Conservation (phyloP, 2,888 invertebrate species). For the Anthrax anthrax region DNA sequence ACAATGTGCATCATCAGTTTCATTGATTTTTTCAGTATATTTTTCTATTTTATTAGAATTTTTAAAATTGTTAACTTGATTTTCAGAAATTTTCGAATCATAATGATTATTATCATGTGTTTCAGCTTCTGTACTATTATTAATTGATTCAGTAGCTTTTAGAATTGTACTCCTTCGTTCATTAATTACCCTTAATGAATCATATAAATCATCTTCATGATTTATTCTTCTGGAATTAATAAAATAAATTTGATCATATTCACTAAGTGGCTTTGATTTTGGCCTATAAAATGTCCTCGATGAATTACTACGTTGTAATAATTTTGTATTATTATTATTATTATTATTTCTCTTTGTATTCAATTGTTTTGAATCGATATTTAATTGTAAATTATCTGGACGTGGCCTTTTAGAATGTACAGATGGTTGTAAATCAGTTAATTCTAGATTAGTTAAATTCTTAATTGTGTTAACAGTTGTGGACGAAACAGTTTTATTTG, state of each 20-base stretch:
- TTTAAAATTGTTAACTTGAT: background rate
- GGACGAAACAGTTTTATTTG: background rate
- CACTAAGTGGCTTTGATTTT: conserved; percentile 23
- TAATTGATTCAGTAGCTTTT: conserved; percentile 16
- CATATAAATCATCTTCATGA: conserved; percentile 24
- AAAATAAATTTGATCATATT: conserved; percentile 28
- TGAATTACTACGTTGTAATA: conserved; percentile 30
- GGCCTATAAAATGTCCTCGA: conserved; percentile 31
- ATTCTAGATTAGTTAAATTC: too few species aligned
- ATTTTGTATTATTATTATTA: conserved; percentile 9
- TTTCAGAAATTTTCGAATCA: background rate
- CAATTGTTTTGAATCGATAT: conserved; percentile 7
- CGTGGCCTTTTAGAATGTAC: conserved; percentile 20
- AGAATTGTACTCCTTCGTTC: conserved; percentile 30
- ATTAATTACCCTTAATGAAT: conserved; percentile 31
- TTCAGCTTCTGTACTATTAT: background rate
- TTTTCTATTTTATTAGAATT: too few species aligned
- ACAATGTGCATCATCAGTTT: too few species aligned
- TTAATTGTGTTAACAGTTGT: background rate
- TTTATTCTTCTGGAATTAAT: conserved; percentile 19
- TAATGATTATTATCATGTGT: background rate
- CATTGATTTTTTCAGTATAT: too few species aligned
- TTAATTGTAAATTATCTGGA: conserved; percentile 25
- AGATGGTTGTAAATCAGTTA: too few species aligned
- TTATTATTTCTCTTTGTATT: background rate